phyloP scores from a whole-genome alignment of 2,113 vertebrate genomes.

The Gallinago paraguaiae region DNA sequence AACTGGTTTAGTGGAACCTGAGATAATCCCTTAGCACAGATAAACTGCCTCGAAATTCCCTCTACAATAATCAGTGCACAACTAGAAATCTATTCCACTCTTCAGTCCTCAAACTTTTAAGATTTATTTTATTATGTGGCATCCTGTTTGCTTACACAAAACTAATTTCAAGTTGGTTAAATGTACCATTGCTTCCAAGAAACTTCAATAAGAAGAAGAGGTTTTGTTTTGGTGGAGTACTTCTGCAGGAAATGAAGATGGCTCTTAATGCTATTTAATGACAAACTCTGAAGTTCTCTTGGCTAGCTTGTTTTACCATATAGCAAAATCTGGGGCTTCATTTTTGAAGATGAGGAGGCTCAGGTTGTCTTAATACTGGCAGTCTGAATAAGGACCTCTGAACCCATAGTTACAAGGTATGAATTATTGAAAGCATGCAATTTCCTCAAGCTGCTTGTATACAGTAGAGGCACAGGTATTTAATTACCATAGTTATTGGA shows the following conservation, averaged over 20 bases:
- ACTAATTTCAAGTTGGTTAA: not conserved
- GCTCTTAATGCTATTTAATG: not conserved
- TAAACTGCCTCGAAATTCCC: not conserved
- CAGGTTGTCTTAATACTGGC: not conserved
- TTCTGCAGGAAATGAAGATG: not conserved
- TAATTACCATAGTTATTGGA: not conserved
- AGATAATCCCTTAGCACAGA: not conserved
- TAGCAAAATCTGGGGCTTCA: not conserved
- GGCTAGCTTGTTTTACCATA: not conserved
- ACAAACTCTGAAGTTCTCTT: not conserved
- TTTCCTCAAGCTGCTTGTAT: not conserved
- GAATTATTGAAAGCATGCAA: not conserved
- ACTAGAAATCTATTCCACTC: not conserved
- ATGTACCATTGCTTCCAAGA: not conserved
- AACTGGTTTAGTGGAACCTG: not conserved
- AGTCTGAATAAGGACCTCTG: not conserved
- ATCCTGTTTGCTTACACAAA: not conserved
- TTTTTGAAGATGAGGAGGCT: not conserved
- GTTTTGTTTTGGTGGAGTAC: not conserved
- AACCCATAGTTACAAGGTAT: not conserved
- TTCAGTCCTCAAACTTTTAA: not conserved
- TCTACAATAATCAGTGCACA: not conserved
- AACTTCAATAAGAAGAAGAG: not conserved
- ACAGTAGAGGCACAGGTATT: not conserved
- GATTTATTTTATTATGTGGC: not conserved